These are phyloP conservation scores for Saturnia japonica DNA, from an alignment of 2,888 invertebrate genomes.

Conservation along the genomic window DNA sequence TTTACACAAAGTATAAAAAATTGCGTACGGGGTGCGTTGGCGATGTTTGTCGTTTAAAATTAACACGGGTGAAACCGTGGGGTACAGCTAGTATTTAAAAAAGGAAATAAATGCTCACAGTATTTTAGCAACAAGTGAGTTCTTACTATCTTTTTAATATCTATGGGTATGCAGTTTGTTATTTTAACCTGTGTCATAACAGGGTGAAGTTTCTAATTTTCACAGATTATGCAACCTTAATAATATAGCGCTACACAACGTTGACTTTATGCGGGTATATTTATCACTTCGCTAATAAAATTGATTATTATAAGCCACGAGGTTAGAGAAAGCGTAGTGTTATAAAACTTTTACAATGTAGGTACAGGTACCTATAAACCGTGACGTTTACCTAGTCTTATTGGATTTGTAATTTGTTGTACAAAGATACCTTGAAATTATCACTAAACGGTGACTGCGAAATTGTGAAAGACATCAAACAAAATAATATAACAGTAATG, in stretches of 20 bases:
- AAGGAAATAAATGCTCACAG: no score
- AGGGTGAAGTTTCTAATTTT: background rate
- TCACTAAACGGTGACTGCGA: background rate
- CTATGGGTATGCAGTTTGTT: background rate
- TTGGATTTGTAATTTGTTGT: background rate
- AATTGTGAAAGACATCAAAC: background rate
- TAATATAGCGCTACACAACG: background rate
- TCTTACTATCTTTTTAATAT: no score
- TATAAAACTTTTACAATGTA: background rate
- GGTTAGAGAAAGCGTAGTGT: background rate
- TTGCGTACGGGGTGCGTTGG: no score
- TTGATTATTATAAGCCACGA: background rate
- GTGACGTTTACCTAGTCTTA: background rate
- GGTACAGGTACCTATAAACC: background rate
- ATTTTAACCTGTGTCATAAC: background rate
- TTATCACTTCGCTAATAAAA: conserved; percentile 3
- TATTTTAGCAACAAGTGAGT: no score
- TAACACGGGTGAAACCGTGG: no score
- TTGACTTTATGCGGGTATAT: background rate
- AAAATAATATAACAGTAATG: no score
- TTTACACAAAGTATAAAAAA: no score
- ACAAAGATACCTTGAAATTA: background rate
- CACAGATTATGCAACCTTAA: background rate
- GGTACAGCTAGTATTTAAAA: no score
- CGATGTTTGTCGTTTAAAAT: no score